Percentiles rank a stretch among this genome's conserved stretches.
Evolutionary conservation across 1,140 invertebrate species (phyloP).

Genomic region (Heliconius eleuchia): DNA sequence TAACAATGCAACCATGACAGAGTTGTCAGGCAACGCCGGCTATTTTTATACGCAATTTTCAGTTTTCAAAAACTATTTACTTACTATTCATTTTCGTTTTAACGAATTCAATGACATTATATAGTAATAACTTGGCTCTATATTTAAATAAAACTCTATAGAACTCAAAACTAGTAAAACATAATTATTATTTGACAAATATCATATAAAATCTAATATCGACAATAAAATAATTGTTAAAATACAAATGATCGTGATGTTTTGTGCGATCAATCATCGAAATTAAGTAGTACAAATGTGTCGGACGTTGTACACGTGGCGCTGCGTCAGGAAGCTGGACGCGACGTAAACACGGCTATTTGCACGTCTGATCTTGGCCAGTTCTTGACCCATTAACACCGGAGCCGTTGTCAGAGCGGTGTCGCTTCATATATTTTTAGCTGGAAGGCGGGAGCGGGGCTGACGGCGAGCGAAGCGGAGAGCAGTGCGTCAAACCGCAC

Average conservation of each 20-base stretch:
- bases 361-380: constrained; percentile 77
- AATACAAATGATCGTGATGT: background rate
- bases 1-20: constrained; percentile 10
- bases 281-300: background rate
- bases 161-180: too few species aligned
- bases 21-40: background rate
- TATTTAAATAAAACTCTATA: background rate
- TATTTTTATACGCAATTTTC: background rate
- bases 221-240: background rate
- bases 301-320: constrained; percentile 47
- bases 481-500: constrained; percentile 36
- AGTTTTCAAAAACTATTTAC: background rate
- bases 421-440: constrained; percentile 74
- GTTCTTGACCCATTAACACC: constrained; percentile 79
- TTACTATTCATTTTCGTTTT: background rate
- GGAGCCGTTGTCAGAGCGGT: constrained; percentile 68
- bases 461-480: constrained; percentile 46
- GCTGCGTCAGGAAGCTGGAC: constrained; percentile 56
- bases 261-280: background rate
- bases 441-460: constrained; percentile 53
- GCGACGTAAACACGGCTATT: constrained; percentile 72
- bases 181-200: background rate
- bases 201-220: too few species aligned
- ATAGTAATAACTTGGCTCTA: too few species aligned
- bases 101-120: background rate